Percentiles rank a stretch among this genome's conserved stretches.
phyloP scores from a whole-genome alignment of 1,140 invertebrate genomes.

The Bombus sibiricus region DNA sequence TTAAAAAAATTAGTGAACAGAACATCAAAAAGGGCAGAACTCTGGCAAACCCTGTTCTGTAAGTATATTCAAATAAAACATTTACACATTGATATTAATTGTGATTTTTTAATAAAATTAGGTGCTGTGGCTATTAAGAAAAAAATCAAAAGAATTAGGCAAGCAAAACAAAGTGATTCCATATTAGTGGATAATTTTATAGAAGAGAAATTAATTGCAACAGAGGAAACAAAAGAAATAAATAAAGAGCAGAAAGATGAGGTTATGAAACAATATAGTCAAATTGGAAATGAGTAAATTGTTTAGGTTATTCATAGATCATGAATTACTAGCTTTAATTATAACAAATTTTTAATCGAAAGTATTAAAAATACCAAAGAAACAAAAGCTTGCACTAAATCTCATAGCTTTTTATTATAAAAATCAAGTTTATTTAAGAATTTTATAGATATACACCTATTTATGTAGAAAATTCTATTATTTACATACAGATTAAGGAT shows the following conservation, averaged over 20 bases:
- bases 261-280: neutral
- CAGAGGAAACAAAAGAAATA: neutral
- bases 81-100: neutral
- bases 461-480: conserved; percentile 79
- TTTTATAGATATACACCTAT: conserved; percentile 79
- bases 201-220: conserved; percentile 5
- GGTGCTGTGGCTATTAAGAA: conserved; percentile 72
- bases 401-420: conserved; percentile 73
- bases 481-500: conserved; percentile 72
- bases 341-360: neutral
- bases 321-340: neutral
- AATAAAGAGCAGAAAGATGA: conserved; percentile 37
- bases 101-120: conserved; percentile 36
- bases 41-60: conserved; percentile 71
- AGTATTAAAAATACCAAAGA: neutral
- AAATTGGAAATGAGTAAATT: neutral
- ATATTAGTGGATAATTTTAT: conserved; percentile 1
- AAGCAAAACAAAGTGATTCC: conserved; percentile 49
- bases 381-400: neutral
- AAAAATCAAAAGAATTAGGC: conserved; percentile 66
- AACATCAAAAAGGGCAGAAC: conserved; percentile 52
- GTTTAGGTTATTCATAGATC: neutral
- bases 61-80: conserved; percentile 38
- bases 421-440: conserved; percentile 81
- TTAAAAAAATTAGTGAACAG: conserved; percentile 55